phyloP scores from a whole-genome alignment of 2,888 invertebrate species.

The Drosophila engyochracea region DNA sequence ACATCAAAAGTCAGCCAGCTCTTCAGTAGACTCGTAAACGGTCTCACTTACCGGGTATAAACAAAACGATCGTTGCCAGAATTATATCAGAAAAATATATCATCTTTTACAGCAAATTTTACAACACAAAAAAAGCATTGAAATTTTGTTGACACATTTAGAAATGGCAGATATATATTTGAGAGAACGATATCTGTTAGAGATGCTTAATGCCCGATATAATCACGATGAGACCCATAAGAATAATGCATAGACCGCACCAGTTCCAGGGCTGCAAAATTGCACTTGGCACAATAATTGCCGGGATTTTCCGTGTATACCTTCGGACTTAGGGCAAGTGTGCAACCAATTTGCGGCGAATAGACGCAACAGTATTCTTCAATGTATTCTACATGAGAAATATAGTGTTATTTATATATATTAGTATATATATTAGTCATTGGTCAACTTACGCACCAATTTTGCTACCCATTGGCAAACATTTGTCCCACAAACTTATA shows the following conservation, averaged over 20 bases:
- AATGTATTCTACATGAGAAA: neutral
- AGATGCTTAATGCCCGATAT: neutral
- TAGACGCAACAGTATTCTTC: neutral
- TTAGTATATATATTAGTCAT: too few relatives aligned
- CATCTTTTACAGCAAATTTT: slow-evolving; percentile 15
- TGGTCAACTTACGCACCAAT: neutral
- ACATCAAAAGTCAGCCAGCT: neutral
- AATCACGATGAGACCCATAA: neutral
- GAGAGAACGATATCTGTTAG: too few relatives aligned
- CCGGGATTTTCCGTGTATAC: neutral
- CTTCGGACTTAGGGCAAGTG: neutral
- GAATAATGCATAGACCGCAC: neutral
- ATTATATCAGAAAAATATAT: neutral
- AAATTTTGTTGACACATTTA: slow-evolving; percentile 12
- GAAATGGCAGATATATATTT: neutral
- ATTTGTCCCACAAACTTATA: neutral
- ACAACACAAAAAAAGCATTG: neutral
- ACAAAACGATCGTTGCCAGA: slow-evolving; percentile 3
- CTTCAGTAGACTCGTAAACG: too few relatives aligned
- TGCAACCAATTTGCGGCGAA: slow-evolving; percentile 1
- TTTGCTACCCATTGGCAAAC: neutral
- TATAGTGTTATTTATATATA: neutral
- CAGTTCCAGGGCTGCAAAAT: slow-evolving; percentile 1
- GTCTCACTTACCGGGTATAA: slow-evolving; percentile 15
- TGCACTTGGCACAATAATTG: neutral